Percentiles rank a stretch among this genome's conserved stretches.
Conservation (phyloP, 2,113 vertebrate genomes). For the Tympanuchus pallidicinctus region DNA sequence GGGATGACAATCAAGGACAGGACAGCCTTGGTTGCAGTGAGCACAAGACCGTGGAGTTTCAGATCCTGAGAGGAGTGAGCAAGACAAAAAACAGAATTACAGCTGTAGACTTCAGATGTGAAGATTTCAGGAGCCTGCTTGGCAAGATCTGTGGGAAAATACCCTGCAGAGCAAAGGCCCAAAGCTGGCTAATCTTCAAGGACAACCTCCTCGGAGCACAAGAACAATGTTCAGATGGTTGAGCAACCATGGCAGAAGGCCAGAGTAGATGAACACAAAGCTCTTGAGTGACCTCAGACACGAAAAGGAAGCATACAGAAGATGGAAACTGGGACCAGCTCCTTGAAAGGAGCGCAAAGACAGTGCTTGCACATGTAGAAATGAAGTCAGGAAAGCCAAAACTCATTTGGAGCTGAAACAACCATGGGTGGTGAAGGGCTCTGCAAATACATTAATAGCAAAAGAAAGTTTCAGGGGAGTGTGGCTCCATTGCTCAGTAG, state of each 20-base stretch:
- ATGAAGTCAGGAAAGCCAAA: neutral
- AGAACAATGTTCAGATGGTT: neutral
- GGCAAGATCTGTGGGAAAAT: slow-evolving; percentile 54
- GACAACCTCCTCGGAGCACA: neutral
- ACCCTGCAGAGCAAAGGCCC: slow-evolving; percentile 13
- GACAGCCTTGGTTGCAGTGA: neutral
- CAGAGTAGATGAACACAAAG: neutral
- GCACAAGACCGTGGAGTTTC: neutral
- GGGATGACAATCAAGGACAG: neutral
- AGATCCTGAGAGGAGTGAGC: neutral
- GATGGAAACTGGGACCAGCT: neutral
- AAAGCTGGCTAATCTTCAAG: slow-evolving; percentile 47
- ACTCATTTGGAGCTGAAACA: neutral
- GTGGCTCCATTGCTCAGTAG: neutral
- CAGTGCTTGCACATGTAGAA: neutral
- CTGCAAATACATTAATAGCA: neutral
- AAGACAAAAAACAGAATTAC: slow-evolving; percentile 32
- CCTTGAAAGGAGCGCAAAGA: neutral
- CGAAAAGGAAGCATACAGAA: slow-evolving; percentile 3
- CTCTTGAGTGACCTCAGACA: neutral
- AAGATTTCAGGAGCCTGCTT: slow-evolving; percentile 19
- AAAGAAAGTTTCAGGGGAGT: neutral
- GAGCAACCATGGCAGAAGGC: slow-evolving; percentile 15
- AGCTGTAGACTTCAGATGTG: slow-evolving; percentile 23
- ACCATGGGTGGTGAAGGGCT: neutral